Base-by-base conservation (phyloP, 2,888 invertebrate species). In the Neoascia interrupta region DNA sequence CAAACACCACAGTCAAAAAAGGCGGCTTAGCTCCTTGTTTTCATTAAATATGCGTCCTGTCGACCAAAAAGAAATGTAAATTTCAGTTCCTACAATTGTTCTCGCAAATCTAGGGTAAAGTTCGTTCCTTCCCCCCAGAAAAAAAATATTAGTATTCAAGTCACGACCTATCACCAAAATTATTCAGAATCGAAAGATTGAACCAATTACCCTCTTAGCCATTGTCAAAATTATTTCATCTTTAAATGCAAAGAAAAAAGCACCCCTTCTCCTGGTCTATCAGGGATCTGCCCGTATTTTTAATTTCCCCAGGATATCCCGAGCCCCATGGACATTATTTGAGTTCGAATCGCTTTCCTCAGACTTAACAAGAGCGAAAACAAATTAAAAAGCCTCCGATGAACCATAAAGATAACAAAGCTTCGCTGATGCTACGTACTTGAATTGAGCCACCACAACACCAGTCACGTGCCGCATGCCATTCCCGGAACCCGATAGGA, bases 111-210 rank as follows among this genome's bases (percentile, higher is more conserved):
- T 6, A 26, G 5, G 1, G 37, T 13, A 31, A 8, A 21, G 18
- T n/a, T n/a, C 3, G 3, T 23, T 21, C 60, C 28, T 16, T 37
- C 37, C 39, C 31, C 31, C 31, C 31, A 31, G 8, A 8, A 8
- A 18, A 8, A n/a, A 34, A 19, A 26, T 61, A 79, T 79, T 66
- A 73, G 73, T 79, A 79, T 79, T 79, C 79, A 68, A 61, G 79
- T 79, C 79, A 79, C 79, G 79, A 68, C 66, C 56, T 56, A 61
- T 68, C 61, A 66, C 60, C 49, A 54, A 56, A 60, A 79, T 72
- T 79, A 79, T 72, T 79, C 72, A 60, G 60, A 64, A 64, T 72
- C 60, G 53, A 16, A 72, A 60, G 60, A 61, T 64, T 79, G 49
- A 79, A 54, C 72, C 72, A 45, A 76, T 70, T 58, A 49, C 60